These are phyloP conservation scores for Poicephalus meyeri DNA, from an alignment of 2,113 vertebrate species.

Conservation along the genomic window DNA sequence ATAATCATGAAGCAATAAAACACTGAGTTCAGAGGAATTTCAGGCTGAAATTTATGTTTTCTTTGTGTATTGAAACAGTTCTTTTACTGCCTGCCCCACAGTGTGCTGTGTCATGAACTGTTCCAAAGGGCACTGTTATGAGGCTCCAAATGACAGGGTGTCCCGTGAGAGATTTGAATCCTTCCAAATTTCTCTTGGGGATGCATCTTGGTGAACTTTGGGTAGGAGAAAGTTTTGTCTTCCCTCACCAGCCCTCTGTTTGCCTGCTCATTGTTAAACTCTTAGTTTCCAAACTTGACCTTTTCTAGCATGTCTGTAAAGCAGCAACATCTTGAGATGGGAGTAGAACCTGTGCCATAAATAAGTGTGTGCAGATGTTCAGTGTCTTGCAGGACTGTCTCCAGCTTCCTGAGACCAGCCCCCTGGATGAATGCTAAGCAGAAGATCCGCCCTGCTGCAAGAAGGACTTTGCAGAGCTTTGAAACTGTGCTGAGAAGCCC, in stretches of 20 bases:
- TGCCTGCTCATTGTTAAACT: background rate
- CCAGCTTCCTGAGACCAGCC: background rate
- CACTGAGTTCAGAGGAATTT: background rate
- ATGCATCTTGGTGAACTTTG: background rate
- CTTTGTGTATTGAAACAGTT: background rate
- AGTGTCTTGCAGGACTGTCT: background rate
- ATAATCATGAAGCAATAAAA: slow-evolving; percentile 57
- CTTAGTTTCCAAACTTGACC: background rate
- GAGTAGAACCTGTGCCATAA: background rate
- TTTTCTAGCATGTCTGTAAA: background rate
- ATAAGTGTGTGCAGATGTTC: background rate
- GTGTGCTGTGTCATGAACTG: background rate
- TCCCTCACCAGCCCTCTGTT: background rate
- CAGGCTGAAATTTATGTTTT: background rate
- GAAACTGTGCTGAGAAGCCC: background rate
- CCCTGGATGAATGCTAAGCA: background rate
- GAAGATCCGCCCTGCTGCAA: background rate
- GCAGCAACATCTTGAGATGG: background rate
- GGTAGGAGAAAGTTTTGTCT: background rate
- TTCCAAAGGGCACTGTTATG: background rate
- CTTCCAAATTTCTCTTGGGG: background rate
- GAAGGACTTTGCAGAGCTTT: background rate
- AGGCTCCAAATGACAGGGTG: background rate
- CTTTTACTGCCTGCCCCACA: background rate
- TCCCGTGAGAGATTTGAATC: background rate